A percentile compares a stretch with the other conserved stretches of the same genome.
These are phyloP conservation scores for Abscondita cerata DNA, from an alignment of 2,888 invertebrate species.

Conservation along the genomic window DNA sequence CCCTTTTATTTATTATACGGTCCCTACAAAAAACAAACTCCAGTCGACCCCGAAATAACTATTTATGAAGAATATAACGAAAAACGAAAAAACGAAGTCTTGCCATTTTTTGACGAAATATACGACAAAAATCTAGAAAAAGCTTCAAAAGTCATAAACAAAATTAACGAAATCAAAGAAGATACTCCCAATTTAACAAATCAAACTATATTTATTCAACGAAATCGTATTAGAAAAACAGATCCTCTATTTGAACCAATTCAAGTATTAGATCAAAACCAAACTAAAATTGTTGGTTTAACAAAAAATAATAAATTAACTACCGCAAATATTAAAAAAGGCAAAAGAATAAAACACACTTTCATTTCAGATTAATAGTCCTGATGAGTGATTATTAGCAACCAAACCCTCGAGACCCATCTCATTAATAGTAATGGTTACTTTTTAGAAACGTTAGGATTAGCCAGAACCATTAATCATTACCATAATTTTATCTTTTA, in stretches of 20 bases:
- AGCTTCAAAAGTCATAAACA: not conserved
- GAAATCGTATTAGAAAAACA: constrained; percentile 4
- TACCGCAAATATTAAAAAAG: not conserved
- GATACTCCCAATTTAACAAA: not conserved
- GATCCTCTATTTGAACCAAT: constrained; percentile 8
- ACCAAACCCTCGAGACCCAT: constrained; percentile 33
- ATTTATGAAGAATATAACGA: not conserved
- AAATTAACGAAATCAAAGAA: constrained; percentile 22
- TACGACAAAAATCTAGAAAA: not conserved
- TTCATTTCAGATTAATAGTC: constrained; percentile 29
- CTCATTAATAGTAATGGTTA: constrained; percentile 28
- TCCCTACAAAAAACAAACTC: not conserved
- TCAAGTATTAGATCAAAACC: constrained; percentile 17
- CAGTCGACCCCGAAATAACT: not conserved
- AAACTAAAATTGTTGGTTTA: constrained; percentile 30
- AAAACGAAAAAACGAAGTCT: not conserved
- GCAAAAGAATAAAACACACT: constrained; percentile 8
- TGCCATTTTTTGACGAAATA: no score
- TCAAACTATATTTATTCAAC: not conserved
- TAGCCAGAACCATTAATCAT: constrained; percentile 14
- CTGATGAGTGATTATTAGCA: constrained; percentile 9
- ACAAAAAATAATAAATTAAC: constrained; percentile 15
- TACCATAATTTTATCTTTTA: constrained; percentile 41
- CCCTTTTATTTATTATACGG: not conserved
- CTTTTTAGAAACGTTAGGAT: constrained; percentile 34